These are phyloP conservation scores for Myopa tessellatipennis DNA, from an alignment of 2,888 invertebrate genomes.

Conservation along the genomic window DNA sequence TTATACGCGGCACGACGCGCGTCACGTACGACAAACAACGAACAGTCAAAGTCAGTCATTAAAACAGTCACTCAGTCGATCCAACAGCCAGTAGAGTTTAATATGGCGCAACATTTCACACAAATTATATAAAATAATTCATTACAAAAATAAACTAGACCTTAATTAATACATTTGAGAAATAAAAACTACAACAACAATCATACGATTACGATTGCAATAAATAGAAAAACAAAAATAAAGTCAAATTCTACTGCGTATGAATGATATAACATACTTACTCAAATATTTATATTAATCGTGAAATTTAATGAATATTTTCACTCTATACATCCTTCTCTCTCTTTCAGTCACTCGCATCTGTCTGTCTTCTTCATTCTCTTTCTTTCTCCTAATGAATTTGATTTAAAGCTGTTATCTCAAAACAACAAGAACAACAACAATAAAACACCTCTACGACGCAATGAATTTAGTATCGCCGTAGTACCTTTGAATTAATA, in stretches of 20 bases:
- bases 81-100: neutral
- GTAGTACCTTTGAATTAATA: no score
- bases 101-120: conserved; percentile 10
- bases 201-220: no score
- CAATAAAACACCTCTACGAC: no score
- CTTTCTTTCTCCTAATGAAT: no score
- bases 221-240: no score
- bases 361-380: neutral
- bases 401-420: no score
- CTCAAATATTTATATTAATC: no score
- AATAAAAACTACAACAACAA: neutral
- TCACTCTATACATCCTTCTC: neutral
- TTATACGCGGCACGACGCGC: neutral
- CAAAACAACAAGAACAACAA: no score
- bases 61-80: neutral
- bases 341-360: neutral
- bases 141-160: conserved; percentile 21
- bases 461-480: no score
- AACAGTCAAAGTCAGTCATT: conserved; percentile 4
- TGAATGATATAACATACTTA: neutral
- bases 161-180: conserved; percentile 4
- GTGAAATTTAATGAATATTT: no score
- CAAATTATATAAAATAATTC: conserved; percentile 5
- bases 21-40: conserved; percentile 22
- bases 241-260: neutral